Base-by-base conservation (phyloP, 2,797 vertebrate species). In the Acestrorhynchus altus region DNA sequence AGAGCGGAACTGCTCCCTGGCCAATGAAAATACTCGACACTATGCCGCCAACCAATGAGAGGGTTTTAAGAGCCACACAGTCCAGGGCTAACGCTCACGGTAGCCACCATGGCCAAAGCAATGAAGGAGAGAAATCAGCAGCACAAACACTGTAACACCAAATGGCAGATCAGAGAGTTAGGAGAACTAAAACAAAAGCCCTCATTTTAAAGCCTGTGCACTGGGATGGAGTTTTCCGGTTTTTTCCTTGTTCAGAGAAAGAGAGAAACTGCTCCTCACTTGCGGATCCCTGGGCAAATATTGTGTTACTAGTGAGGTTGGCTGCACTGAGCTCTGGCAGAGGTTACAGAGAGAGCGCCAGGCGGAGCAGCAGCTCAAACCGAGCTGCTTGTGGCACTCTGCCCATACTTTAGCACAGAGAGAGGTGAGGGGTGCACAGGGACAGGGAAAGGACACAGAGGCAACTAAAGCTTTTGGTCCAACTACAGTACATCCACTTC, bases 311-410 rank as follows among this genome's bases (percentile, higher is more conserved):
- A 80, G 81, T 72, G 51, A 80, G 64, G 68, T 66, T 1, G 73
- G 83, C 74, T 78, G 47, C 44, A 13, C 76, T 78, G 69, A 87
- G 74, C 71, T 74, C 77, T 84, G 87, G 85, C 86, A 81, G 44
- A 6, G 60, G 59, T 39, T 83, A 66, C 61, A n/a, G 57, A 79
- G 68, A 65, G 76, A 75, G 28, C 51, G 24, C 71, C 68, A 67
- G 71, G 22, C 40, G 31, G 22, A 77, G 80, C 80, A 77, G 39
- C 63, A 52, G 46, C 59, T 67, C 69, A 60, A 46, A 24, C 73
- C 85, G 86, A 83, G 20, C 84, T 5, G 83, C 72, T 66, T 74
- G 42, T 84, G 87, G 83, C 85, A 84, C 63, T 44, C 1, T 35
- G 75, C 67, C 74, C 70, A 31, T 24, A 60, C 84, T 77, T 79